These are phyloP conservation scores for Empidonax traillii DNA, from an alignment of 2,113 vertebrate genomes.

Conservation along the genomic window DNA sequence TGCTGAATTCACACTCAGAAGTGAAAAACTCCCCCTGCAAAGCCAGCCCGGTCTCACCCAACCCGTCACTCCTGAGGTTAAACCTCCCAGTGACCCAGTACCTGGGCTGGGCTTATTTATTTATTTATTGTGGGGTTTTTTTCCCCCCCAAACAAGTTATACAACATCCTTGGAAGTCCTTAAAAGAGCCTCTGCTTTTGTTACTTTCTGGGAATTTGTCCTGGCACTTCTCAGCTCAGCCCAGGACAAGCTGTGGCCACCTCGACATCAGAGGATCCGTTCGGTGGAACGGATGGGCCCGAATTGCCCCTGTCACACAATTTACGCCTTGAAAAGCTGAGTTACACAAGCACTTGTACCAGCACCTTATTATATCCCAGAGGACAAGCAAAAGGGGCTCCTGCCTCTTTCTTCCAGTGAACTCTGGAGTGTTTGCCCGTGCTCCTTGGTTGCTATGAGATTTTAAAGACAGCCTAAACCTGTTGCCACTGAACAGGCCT, in stretches of 20 bases:
- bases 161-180: neutral
- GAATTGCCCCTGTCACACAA: neutral
- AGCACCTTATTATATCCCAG: neutral
- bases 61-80: neutral
- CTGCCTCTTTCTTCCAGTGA: neutral
- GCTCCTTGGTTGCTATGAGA: constrained; percentile 30
- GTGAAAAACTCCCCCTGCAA: neutral
- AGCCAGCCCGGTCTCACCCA: neutral
- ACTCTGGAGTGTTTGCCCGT: neutral
- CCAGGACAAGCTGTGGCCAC: neutral
- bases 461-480: neutral
- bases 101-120: neutral
- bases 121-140: neutral
- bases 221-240: neutral
- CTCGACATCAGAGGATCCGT: neutral
- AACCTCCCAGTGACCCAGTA: neutral
- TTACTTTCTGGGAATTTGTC: neutral
- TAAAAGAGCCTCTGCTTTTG: neutral
- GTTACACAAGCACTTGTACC: constrained; percentile 4
- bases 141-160: neutral
- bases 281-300: neutral
- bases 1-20: neutral
- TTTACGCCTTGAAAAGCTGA: constrained; percentile 36
- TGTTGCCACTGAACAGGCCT: neutral
- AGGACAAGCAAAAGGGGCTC: neutral